Evolutionary conservation across 2,113 vertebrate genomes (phyloP).

Genomic region (Oceanodroma tethys): DNA sequence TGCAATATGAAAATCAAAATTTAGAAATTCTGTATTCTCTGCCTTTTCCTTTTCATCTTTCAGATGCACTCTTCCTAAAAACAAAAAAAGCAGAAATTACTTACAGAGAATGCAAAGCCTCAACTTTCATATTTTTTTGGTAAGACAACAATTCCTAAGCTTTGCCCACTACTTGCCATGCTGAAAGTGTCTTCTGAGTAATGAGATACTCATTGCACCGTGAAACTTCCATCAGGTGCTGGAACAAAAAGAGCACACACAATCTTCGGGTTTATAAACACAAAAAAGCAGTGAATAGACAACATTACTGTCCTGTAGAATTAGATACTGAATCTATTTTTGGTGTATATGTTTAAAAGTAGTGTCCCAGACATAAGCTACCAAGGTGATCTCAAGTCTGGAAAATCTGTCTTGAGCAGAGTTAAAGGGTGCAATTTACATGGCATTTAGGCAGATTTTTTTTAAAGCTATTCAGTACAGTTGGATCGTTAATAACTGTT

Average conservation of each 20-base stretch:
- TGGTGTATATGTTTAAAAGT: background rate
- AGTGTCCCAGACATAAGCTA: background rate
- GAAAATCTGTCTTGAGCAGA: background rate
- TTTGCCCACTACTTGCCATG: background rate
- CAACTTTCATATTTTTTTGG: background rate
- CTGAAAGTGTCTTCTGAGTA: background rate
- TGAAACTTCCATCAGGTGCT: background rate
- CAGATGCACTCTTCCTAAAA: background rate
- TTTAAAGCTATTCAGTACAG: background rate
- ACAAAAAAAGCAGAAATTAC: background rate
- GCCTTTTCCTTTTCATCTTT: background rate
- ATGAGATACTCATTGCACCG: background rate
- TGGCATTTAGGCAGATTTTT: background rate
- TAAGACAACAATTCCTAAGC: background rate
- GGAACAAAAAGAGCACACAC: background rate
- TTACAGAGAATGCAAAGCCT: background rate
- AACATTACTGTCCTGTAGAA: background rate
- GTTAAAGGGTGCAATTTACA: background rate
- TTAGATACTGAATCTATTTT: background rate
- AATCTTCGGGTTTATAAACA: background rate
- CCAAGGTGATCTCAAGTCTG: background rate
- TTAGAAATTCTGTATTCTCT: background rate
- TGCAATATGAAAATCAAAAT: background rate
- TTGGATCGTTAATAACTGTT: background rate
- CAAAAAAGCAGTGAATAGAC: background rate